Evolutionary conservation across 2,797 vertebrate species (phyloP), one percentile per base, ranked within the genome.

Genomic region (Myotis vivesi): DNA sequence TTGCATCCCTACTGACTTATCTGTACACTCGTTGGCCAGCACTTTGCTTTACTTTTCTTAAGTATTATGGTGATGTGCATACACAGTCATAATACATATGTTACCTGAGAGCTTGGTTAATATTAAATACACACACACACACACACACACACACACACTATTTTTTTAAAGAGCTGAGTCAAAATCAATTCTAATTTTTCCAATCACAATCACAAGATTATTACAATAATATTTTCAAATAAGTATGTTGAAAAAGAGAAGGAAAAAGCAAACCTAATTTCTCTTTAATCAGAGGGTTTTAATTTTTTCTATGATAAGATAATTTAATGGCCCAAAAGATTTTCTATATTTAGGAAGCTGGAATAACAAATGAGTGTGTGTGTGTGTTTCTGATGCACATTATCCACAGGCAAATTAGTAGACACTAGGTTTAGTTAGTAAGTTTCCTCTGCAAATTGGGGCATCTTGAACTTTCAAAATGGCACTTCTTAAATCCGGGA

Each of bases 11-110:
- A 8, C 20, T 72, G 33, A 41, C 81, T 49, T 80, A 69, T 69
- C 44, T 44, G 36, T 20, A 30, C 25, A 33, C 33, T 59, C 1
- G 2, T n/a, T 81, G 25, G 36, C 22, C 16, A 83, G 16, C 16
- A 71, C 51, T 71, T n/a, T 41, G 55, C 88, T 94, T 82, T 62
- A n/a, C 73, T 91, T 93, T 69, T 80, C 64, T 79, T 46, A 79
- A 30, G 46, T 80, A 17, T 83, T 2, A 15, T 53, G 55, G 25
- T 92, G 22, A 71, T 38, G 20, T 49, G 3, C 25, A 41, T 7
- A 38, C 11, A 41, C 7, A 75, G 69, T 68, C 19, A 79, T 16
- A 10, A 9, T n/a, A 17, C 1, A 3, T 46, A 22, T 23, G 5
- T 81, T 77, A 71, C n/a, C n/a, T 9, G 36, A 89, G 13, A 92